Evolutionary conservation across 2,888 invertebrate genomes (phyloP), one percentile per base, ranked within the genome.

Genomic region (Dynastes grantii): DNA sequence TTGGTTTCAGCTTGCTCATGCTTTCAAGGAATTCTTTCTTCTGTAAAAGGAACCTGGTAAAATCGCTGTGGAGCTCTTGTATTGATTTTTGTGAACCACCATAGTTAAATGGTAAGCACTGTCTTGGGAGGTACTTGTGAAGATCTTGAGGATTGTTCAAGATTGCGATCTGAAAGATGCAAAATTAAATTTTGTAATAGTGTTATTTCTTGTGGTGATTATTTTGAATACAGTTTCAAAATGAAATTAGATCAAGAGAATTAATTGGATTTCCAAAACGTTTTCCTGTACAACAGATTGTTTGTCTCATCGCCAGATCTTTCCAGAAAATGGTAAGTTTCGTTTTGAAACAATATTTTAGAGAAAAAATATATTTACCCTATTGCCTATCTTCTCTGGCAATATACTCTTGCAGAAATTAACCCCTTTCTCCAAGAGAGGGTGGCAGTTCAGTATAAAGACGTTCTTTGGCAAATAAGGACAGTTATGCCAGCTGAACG

Each of bases 71-170:
- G 3, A 92, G 85, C 55, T 88, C 85, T 8, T 90, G 89, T 67
- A 92, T 87, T 65, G 90, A 89, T 22, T 90, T 90, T 71, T 91
- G 90, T 13, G 90, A 88, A 1, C 94, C 94, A 2, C 93, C 93
- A 87, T 92, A 94, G 82, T 94, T 93, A n/a, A 88, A 87, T 0
- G 94, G 94, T 45, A 94, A 86, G 37, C 92, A 89, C 45, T 92
- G 90, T 9, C 90, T 89, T 0, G 93, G 91, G 79, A 93, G 89
- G 83, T 91, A 89, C 61, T 92, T 90, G 49, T 91, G 87, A 0
- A 94, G 86, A 6, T 92, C 91, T 51, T 92, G 91, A 11, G 87
- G 81, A 82, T 89, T 89, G n/a, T 89, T 85, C 83, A 92, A 91
- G 13, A 92, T 84, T 79, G 89, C 89, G 82, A 91, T 91, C 92